Evolutionary conservation across 2,797 vertebrate species (phyloP), one percentile per base, ranked within the genome.

Genomic region (Notolabrus celidotus): DNA sequence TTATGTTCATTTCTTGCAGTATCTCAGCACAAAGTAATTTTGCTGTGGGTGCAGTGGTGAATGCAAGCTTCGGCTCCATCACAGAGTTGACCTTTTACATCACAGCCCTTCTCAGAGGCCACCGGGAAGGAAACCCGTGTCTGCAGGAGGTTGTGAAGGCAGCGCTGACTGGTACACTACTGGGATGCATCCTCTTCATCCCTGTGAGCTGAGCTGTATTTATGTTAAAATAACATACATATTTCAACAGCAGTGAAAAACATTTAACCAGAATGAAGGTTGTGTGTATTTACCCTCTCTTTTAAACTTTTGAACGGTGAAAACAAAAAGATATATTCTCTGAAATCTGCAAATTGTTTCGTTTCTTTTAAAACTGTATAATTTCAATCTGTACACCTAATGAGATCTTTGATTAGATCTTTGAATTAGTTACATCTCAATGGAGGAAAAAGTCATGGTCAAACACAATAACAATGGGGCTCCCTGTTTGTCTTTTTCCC

Each of bases 81-180:
- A 96, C 95, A 0, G 96, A 97, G 85, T 77, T 97, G 79, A 97
- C 95, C 52, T 96, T 97, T 90, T 97, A 97, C 92, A 96, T 97
- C 92, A 96, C 95, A 0, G 96, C 96, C 0, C 91, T 98, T 78
- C 86, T 97, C 80, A 95, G 93, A 75, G 95, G 96, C 58, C 94
- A 94, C 7, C 87, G 80, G 0, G 92, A 94, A 42, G 90, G 85
- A 61, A 96, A 94, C 79, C 85, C 80, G 20, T 96, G 96, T 89
- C 94, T 96, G 0, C 94, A 96, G 9, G 96, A 96, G 85, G 91
- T 97, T 0, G 96, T 97, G 10, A 97, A 97, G 84, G 93, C 95
- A 0, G 96, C 96, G 0, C 38, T 97, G 89, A 97, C 95, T 0
- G 96, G 96, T 71, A 98, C 96, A 0, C 85, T 97, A 79, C 90